Evolutionary conservation across 2,113 vertebrate species (phyloP), one percentile per base, ranked within the genome.

Genomic region (Microcebus tavaratra): DNA sequence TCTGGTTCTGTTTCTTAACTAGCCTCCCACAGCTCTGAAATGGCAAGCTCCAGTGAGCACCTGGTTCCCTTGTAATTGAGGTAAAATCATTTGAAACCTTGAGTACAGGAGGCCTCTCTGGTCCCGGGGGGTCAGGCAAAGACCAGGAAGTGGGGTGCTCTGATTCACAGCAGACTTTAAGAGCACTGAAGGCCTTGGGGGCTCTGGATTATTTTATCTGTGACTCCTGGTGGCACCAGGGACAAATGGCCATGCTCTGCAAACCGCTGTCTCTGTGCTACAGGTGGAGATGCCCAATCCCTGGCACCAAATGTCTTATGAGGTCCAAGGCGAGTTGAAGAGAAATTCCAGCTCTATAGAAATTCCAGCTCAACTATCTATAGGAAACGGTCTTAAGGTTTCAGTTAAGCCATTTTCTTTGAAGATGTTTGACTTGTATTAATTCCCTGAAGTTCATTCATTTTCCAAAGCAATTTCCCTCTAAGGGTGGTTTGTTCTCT

Each of bases 1-100:
- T 17, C 70, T 94, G 73, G 72, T 84, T 83, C 92, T 97, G 93
- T 94, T 96, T 88, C 39, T 93, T 95, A 76, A 97, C 93, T 94
- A 95, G 3, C 39, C 31, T 83, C 76, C 76, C 80, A 88, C 57
- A 79, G 96, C 94, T 93, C 92, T 96, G 96, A 48, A 86, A 61
- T 83, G 70, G 61, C 45, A 29, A 57, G 76, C 15, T 61, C 68
- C 15, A 36, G 61, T 65, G 45, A 36, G 45, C 31, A 36, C 80
- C 53, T 76, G 45, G 63, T n/a, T 31, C 29, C 42, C 5, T 13
- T 73, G 34, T 82, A 94, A 59, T 8, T 42, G 48, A 50, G 57
- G 6, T 88, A 59, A 94, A 78, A 34, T 57, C 36, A 21, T 31
- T 80, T 34, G 70, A 82, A 90, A 53, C 73, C 72, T 78, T 31